Evolutionary conservation across 1,140 invertebrate species (phyloP), one percentile per base, ranked within the genome.

Genomic region (Metaphire vulgaris): DNA sequence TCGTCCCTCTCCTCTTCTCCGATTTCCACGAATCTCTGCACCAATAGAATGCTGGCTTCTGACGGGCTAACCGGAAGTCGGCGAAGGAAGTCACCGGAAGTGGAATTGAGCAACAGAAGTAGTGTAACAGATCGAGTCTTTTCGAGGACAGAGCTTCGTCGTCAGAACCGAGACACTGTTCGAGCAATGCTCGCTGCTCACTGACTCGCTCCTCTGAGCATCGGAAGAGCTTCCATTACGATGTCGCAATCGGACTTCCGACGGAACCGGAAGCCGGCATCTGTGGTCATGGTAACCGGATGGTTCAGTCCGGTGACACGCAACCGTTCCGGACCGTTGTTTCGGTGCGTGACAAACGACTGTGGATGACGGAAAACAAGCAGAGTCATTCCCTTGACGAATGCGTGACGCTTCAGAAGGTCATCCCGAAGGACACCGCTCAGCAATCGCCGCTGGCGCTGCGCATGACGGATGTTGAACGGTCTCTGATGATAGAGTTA

Each of bases 171-270:
- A n/a, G n/a, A n/a, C n/a, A n/a, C n/a, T n/a, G n/a, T n/a, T n/a
- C n/a, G n/a, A n/a, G n/a, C n/a, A n/a, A n/a, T n/a, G n/a, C n/a
- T n/a, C n/a, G n/a, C n/a, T n/a, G n/a, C n/a, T n/a, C n/a, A n/a
- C 31, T 32, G 33, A 71, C 30, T 15, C 31, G 30, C 14, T 33
- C 70, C 6, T 65, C 31, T 29, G 75, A 29, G 6, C 75, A 75
- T 16, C 66, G 33, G 21, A 76, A 41, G 72, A 78, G 72, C 65
- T 78, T 75, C 31, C 68, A 41, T 2, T 68, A 75, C 64, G 66
- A 75, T 64, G 41, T 56, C 21, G 41, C 41, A 6, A 56, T 21
- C 6, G 41, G 41, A 12, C 41, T 12, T n/a, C n/a, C n/a, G n/a
- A n/a, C n/a, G 41, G 6, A 21, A 56, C 21, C 41, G 41, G 21